These are phyloP conservation scores for Symphodus melops DNA, from an alignment of 2,113 vertebrate genomes.

Conservation along the genomic window DNA sequence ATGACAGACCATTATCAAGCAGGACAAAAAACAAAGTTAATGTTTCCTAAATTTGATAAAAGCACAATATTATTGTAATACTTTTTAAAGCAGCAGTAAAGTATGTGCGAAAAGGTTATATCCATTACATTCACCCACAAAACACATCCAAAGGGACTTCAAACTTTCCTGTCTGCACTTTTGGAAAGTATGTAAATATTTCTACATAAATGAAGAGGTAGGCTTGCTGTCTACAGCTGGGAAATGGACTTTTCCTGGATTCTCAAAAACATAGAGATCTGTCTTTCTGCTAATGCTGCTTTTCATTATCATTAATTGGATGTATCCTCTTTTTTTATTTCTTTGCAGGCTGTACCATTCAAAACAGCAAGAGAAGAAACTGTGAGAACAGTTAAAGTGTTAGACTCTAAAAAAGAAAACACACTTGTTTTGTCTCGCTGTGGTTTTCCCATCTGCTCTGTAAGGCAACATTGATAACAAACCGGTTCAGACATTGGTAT, in stretches of 20 bases:
- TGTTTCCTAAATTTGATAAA: not conserved
- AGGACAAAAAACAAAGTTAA: not conserved
- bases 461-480: conserved; percentile 62
- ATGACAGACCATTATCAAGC: conserved; percentile 32
- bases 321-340: not conserved
- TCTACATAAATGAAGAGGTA: conserved; percentile 69
- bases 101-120: too few relatives aligned
- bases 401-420: conserved; percentile 29
- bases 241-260: conserved; percentile 29
- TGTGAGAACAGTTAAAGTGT: conserved; percentile 19
- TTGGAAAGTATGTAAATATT: conserved; percentile 82
- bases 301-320: not conserved
- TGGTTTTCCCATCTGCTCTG: conserved; percentile 63
- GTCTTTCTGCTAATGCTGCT: not conserved
- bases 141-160: conserved; percentile 51
- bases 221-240: conserved; percentile 21
- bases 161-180: conserved; percentile 58
- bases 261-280: conserved; percentile 9
- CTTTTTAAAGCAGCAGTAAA: conserved; percentile 1
- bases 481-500: conserved; percentile 15
- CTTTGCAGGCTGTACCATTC: not conserved
- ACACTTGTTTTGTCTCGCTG: conserved; percentile 71
- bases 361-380: conserved; percentile 12
- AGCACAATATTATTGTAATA: conserved; percentile 14
- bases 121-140: not conserved